Base-by-base conservation (phyloP, 2,888 invertebrate genomes). In the Pseudanteris insignis region DNA sequence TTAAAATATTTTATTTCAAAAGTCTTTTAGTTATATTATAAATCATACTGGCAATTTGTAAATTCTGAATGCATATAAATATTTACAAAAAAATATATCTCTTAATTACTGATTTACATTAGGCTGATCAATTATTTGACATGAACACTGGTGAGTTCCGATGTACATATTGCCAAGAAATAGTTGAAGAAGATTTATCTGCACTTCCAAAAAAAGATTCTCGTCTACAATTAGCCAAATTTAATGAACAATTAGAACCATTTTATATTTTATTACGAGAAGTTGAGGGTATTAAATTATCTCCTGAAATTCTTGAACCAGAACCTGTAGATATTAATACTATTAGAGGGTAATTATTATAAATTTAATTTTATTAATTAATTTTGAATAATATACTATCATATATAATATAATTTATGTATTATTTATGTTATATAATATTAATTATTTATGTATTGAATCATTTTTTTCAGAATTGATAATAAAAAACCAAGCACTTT, bases 141-240 rank as follows among this genome's bases (percentile, higher is more conserved):
- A 88, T 89, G 82, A 84, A 85, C 71, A 91, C 91, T 1, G 87
- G 88, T 70, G 93, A 94, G 77, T 94, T 94, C 77, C 86, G 90
- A 34, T 95, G 96, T 81, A 96, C 94, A 46, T 94, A 87, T 79
- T 97, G 96, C 79, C 86, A 88, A 50, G 88, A 89, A 80, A 86
- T 91, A 0, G 96, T 97, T 0, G 94, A 95, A 76, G 97, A 97
- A 80, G 96, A 97, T 81, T 90, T 92, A 70, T 93, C 94, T 30
- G 94, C 95, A 8, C 84, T 94, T 68, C 94, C 96, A 1, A 92
- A 94, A 81, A 92, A 94, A 81, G 96, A 97, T 80, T 94, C 96
- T 0, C 85, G 96, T 48, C 83, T 96, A 41, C 82, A 96, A 70
- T 81, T 97, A 73, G 95, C 95, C 2, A 92, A 92, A 78, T 96